A percentile compares a stretch with the other conserved stretches of the same genome.
phyloP scores from a whole-genome alignment of 2,113 vertebrate genomes.

The Edolisoma coerulescens region DNA sequence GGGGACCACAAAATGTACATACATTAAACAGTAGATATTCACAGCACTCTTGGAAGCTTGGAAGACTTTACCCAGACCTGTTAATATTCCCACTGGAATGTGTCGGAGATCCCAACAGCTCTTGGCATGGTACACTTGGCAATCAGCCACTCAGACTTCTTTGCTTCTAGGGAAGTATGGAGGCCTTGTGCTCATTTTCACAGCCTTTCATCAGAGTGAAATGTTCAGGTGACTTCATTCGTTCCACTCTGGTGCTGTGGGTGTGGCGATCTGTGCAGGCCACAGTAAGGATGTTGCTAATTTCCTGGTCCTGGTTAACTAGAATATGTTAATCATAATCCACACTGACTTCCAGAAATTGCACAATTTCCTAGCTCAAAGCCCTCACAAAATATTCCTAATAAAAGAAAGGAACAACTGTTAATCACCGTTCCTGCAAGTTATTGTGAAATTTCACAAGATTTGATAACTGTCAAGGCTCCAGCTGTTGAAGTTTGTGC shows the following conservation, averaged over 20 bases:
- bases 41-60: background rate
- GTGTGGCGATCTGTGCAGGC: background rate
- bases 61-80: constrained; percentile 20
- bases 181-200: background rate
- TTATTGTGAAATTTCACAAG: background rate
- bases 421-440: background rate
- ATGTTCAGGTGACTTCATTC: background rate
- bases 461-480: background rate
- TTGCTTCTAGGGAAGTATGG: background rate
- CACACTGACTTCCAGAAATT: background rate
- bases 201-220: background rate
- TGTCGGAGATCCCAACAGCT: background rate
- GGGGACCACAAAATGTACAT: background rate
- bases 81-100: constrained; percentile 52
- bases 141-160: background rate
- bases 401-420: background rate
- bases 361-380: background rate
- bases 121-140: constrained; percentile 8
- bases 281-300: background rate
- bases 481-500: background rate
- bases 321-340: background rate
- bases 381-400: background rate
- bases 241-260: background rate
- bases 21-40: constrained; percentile 11
- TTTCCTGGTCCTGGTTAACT: background rate